A percentile compares a stretch with the other conserved stretches of the same genome.
Conservation (phyloP, 2,888 invertebrate species). For the Mystacides longicornis region DNA sequence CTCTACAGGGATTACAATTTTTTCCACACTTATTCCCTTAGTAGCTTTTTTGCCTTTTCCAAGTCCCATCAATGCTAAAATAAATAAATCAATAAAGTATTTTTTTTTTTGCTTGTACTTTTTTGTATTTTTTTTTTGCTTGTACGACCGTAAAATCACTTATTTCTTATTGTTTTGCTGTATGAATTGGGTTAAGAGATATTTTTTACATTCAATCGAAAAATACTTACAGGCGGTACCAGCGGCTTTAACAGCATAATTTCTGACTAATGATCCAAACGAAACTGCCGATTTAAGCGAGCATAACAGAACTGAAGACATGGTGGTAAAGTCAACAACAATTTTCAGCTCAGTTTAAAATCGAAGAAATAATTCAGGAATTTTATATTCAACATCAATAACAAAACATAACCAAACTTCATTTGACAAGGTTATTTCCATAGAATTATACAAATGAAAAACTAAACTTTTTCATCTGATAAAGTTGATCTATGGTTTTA, state of each 20-base stretch:
- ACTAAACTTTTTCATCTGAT: too few species aligned
- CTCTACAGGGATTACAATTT: constrained; percentile 73
- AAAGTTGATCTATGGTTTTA: too few species aligned
- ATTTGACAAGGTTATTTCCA: too few species aligned
- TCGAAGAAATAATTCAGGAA: background rate
- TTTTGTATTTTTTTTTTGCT: too few species aligned
- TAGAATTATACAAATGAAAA: too few species aligned
- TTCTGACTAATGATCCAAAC: background rate
- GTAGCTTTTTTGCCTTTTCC: constrained; percentile 53
- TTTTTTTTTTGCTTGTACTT: background rate
- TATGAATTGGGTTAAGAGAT: background rate
- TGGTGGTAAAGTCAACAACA: background rate
- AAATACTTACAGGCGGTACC: background rate
- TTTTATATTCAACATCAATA: too few species aligned
- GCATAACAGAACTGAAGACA: background rate
- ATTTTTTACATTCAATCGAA: too few species aligned
- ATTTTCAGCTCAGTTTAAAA: background rate
- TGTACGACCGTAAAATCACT: too few species aligned
- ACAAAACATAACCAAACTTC: background rate
- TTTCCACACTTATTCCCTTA: constrained; percentile 57
- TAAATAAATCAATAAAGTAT: background rate
- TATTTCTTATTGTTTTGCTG: too few species aligned
- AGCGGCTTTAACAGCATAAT: constrained; percentile 14
- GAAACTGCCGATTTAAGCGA: background rate
- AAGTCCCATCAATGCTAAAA: constrained; percentile 35